Base-by-base conservation (phyloP, 1,140 invertebrate genomes). In the Coenobita brevimanus region DNA sequence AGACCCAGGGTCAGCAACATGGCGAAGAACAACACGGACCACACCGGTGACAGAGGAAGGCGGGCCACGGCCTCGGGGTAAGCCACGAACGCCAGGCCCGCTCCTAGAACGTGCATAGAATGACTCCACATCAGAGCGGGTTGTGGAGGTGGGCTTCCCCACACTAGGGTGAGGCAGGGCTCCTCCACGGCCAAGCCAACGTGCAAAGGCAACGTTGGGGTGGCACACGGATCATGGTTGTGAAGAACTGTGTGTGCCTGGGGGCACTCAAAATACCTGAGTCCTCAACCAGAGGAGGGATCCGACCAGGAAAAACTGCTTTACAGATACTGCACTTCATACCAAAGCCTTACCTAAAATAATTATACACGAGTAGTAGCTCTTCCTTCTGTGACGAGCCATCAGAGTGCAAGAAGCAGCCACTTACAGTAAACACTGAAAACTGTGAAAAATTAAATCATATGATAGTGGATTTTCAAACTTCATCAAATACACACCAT, bases 1-100 rank as follows among this genome's bases (percentile, higher is more conserved):
- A 97, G 93, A 24, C 96, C 96, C 67, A 97, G 93, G 0, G 96
- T 96, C 50, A 96, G 92, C n/a, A 97, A 92, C 96, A 96, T 97
- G 76, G 97, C 94, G 92, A 98, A 98, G 93, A 98, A 97, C 0
- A 97, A 97, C 21, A 99, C 92, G 0, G 97, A 97, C 97, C 97
- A 99, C 92, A 99, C 97, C 41, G 96, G 96, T 2, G 96, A 95
- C 96, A 30, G 96, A 96, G 4, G 97, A 96, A 2, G 97, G 97
- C 97, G 94, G 1, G 96, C 95, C 3, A 98, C 96, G 0, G 96
- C 96, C 92, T 97, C 96, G 0, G 97, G 97, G 92, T 97, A 97
- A 30, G 96, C 96, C 89, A 97, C 96, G 91, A 97, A 97, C 2
- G 96, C 96, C 78, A 97, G 92, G 92, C 88, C 94, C 91, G 75